Evolutionary conservation across 2,113 vertebrate genomes (phyloP).

Genomic region (Azemiops feae): DNA sequence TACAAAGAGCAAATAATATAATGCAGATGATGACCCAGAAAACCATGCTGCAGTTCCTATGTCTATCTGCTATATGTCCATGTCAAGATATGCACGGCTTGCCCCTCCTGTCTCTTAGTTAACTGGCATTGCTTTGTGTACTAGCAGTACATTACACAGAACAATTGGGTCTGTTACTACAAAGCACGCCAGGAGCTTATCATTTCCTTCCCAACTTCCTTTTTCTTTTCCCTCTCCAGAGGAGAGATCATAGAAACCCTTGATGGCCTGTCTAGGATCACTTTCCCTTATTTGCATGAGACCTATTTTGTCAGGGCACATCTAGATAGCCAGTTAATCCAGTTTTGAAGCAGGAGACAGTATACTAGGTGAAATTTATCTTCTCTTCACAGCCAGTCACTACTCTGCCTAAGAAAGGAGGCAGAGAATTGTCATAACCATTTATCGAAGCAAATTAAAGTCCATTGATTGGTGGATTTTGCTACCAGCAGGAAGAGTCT

Average conservation of each 20-base stretch:
- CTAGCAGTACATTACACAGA: not conserved
- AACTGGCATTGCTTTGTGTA: not conserved
- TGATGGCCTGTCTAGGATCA: not conserved
- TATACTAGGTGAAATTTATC: not conserved
- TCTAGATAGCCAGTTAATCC: not conserved
- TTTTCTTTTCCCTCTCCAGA: not conserved
- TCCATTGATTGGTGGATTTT: not conserved
- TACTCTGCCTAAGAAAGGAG: not conserved
- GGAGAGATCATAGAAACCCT: not conserved
- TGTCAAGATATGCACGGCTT: not conserved
- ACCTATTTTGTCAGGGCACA: not conserved
- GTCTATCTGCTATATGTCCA: conserved; percentile 28
- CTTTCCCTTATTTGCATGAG: not conserved
- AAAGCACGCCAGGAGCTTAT: not conserved
- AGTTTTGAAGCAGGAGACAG: not conserved
- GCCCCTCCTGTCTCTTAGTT: not conserved
- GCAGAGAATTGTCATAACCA: not conserved
- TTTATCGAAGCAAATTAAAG: not conserved
- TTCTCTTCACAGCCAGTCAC: not conserved
- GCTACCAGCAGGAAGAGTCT: not conserved
- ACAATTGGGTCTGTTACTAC: not conserved
- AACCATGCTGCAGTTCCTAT: conserved; percentile 38
- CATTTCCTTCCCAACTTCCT: not conserved
- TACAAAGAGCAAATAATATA: conserved; percentile 43
- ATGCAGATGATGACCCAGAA: conserved; percentile 38